Conservation (phyloP, 2,888 invertebrate species). For the Limenitis camilla region DNA sequence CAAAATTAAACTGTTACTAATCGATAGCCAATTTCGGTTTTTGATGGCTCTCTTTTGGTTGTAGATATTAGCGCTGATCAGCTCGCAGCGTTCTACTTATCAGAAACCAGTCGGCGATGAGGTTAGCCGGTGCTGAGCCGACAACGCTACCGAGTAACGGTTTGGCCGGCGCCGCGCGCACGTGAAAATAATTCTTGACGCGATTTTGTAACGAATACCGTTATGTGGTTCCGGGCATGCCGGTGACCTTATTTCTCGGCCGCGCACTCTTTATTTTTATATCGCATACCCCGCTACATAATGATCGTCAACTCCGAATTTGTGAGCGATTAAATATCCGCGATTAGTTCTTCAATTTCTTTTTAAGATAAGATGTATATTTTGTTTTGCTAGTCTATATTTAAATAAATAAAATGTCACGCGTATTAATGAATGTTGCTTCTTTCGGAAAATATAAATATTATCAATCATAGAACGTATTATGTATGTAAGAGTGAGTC, state of each 20-base stretch:
- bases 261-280: constrained; percentile 64
- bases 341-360: neutral
- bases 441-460: too few relatives aligned
- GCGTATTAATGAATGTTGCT: too few relatives aligned
- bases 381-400: too few relatives aligned
- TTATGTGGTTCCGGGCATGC: constrained; percentile 69
- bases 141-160: constrained; percentile 58
- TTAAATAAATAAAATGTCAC: too few relatives aligned
- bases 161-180: constrained; percentile 52
- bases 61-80: constrained; percentile 30
- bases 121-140: constrained; percentile 39
- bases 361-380: neutral
- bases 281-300: constrained; percentile 44
- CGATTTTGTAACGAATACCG: constrained; percentile 72
- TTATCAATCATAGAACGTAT: neutral
- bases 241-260: constrained; percentile 67
- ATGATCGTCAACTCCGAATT: constrained; percentile 7
- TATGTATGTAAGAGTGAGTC: too few relatives aligned
- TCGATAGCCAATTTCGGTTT: constrained; percentile 5
- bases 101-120: constrained; percentile 38
- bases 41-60: constrained; percentile 12
- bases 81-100: constrained; percentile 25
- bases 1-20: constrained; percentile 8
- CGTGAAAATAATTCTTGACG: constrained; percentile 74
- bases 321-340: neutral